Base-by-base conservation (phyloP, 2,888 invertebrate species). In the Agonopterix subpropinquella region DNA sequence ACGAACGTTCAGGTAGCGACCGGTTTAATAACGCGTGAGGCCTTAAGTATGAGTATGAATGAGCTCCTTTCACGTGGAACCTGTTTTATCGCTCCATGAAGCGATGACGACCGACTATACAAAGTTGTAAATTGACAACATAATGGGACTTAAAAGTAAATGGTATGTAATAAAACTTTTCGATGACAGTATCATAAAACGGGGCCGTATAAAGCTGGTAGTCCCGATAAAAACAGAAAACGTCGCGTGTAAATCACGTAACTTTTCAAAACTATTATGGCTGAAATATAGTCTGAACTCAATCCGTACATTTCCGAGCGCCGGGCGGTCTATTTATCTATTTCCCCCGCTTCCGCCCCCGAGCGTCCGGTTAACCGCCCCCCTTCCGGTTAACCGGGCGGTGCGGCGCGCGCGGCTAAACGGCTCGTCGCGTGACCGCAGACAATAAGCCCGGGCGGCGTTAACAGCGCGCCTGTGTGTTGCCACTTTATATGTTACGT, bases 391-490 rank as follows among this genome's bases (percentile, higher is more conserved):
- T 87, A 86, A 85, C 86, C 87, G 85, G 84, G 83, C 79, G 83
- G 80, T 75, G 75, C 73, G 77, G 76, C 80, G 81, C 75, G 80
- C 80, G 79, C 86, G 86, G 86, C 87, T 88, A 87, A 88, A 87
- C 87, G 86, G 87, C 86, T 88, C 86, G 87, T 88, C 86, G 87
- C 87, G 87, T 87, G 87, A 88, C 87, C 87, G 86, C 87, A 88
- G 87, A 87, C 87, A 88, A 88, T 88, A 86, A 88, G 87, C 85
- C 85, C 83, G 80, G 80, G 73, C 80, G 80, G 84, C 85, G 87
- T 84, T 85, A 85, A 85, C 85, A 82, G 84, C 86, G 85, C 84
- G 87, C 82, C 83, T 86, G 83, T 85, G 85, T 86, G 87, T 86
- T 87, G 81, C 85, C 87, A 86, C 86, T 87, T 86, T 86, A 85